phyloP scores from a whole-genome alignment of 2,888 invertebrate genomes.

The Tuta absoluta region DNA sequence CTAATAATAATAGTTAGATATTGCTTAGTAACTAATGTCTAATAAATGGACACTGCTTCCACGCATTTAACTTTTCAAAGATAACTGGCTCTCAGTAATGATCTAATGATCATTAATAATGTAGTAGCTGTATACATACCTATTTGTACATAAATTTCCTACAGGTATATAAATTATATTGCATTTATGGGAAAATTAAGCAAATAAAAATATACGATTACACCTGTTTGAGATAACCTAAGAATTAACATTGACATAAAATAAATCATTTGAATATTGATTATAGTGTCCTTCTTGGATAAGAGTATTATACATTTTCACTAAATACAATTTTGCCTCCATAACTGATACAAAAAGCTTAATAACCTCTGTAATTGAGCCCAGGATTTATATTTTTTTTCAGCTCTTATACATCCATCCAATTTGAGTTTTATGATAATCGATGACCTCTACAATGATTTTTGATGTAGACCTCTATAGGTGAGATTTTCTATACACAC shows the following conservation, averaged over 20 bases:
- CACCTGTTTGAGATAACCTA: not conserved
- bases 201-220: not conserved
- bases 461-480: too few relatives aligned
- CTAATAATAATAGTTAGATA: not conserved
- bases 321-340: too few relatives aligned
- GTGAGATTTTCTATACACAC: too few relatives aligned
- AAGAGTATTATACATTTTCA: too few relatives aligned
- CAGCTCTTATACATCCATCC: too few relatives aligned
- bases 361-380: too few relatives aligned
- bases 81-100: not conserved
- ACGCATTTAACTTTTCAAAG: not conserved
- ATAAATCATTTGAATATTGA: too few relatives aligned
- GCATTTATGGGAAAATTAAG: conserved; percentile 3
- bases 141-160: not conserved
- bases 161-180: not conserved
- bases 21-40: not conserved
- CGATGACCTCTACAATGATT: too few relatives aligned
- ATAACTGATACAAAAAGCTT: too few relatives aligned
- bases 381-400: too few relatives aligned
- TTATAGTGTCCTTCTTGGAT: too few relatives aligned
- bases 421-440: too few relatives aligned
- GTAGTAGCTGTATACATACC: not conserved
- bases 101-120: not conserved
- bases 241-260: not conserved
- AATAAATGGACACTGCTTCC: not conserved